A percentile compares a stretch with the other conserved stretches of the same genome.
Evolutionary conservation across 2,888 invertebrate genomes (phyloP).

Genomic region (Rambutsinella grinnellia): DNA sequence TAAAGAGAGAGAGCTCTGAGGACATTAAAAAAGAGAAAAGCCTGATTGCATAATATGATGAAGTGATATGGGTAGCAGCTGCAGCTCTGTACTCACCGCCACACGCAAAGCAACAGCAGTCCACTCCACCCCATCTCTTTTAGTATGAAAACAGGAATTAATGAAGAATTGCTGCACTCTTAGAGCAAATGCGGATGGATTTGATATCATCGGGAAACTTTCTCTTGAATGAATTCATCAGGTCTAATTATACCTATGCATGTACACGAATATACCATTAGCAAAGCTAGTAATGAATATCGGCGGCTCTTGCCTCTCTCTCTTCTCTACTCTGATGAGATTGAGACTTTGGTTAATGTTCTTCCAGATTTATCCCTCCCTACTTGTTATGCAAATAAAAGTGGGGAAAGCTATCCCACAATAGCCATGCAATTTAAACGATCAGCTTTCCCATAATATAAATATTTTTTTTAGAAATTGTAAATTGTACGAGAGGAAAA

Average conservation of each 20-base stretch:
- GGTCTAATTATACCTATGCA: background rate
- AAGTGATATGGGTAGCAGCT: constrained; percentile 38
- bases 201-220: constrained; percentile 6
- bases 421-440: too few species aligned
- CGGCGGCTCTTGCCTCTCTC: too few species aligned
- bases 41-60: constrained; percentile 29
- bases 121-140: constrained; percentile 13
- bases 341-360: constrained; percentile 6
- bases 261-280: too few species aligned
- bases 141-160: constrained; percentile 35
- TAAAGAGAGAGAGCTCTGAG: too few species aligned
- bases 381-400: constrained; percentile 3
- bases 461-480: too few species aligned
- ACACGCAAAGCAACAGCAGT: background rate
- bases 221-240: too few species aligned
- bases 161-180: constrained; percentile 36
- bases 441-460: too few species aligned
- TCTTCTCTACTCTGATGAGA: constrained; percentile 24
- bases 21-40: constrained; percentile 8
- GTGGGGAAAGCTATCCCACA: constrained; percentile 17
- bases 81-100: constrained; percentile 36
- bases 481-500: constrained; percentile 3
- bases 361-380: constrained; percentile 33
- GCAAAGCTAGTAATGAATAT: too few species aligned
- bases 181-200: constrained; percentile 21